phyloP scores from a whole-genome alignment of 2,888 invertebrate species.

The Amiota mariae region DNA sequence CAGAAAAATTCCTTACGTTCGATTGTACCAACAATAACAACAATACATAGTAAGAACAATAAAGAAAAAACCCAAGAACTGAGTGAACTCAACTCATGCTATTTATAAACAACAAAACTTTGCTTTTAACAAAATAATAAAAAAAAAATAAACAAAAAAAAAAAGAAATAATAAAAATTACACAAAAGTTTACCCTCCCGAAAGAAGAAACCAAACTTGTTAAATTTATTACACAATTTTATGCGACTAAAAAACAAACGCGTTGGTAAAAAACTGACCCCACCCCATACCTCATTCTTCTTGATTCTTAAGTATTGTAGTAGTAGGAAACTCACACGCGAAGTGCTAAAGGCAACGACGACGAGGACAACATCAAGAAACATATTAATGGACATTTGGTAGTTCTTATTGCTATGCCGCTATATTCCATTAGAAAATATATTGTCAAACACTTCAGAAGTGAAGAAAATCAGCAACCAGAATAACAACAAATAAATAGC shows the following conservation, averaged over 20 bases:
- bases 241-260: background rate
- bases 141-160: background rate
- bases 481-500: conserved; percentile 11
- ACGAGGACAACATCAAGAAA: background rate
- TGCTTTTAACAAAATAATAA: conserved; percentile 9
- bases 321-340: background rate
- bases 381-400: background rate
- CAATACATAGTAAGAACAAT: too few relatives aligned
- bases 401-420: background rate
- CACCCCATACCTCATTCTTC: background rate
- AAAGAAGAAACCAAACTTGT: conserved; percentile 2
- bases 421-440: conserved; percentile 20
- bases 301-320: too few relatives aligned
- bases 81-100: background rate
- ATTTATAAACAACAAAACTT: conserved; percentile 4
- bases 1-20: too few relatives aligned
- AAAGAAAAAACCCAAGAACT: too few relatives aligned
- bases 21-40: too few relatives aligned
- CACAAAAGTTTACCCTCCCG: background rate
- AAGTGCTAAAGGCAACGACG: background rate
- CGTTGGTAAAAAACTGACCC: too few relatives aligned
- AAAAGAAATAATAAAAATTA: background rate
- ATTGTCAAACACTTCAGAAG: conserved; percentile 13
- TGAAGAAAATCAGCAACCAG: background rate
- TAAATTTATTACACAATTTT: conserved; percentile 18